phyloP scores from a whole-genome alignment of 2,888 invertebrate species.

The Criorhina ranunculi region DNA sequence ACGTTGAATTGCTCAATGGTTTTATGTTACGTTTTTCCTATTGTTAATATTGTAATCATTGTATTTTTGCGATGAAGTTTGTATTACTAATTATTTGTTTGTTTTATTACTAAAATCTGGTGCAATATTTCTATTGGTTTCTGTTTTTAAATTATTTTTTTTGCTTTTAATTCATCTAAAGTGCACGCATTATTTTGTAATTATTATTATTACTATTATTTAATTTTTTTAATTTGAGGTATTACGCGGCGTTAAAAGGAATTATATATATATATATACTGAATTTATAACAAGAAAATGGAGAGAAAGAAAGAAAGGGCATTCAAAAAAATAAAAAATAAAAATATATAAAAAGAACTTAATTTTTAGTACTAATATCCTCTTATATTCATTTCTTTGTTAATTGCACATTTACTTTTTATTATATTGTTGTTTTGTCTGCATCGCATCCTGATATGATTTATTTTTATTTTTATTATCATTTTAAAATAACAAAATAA shows the following conservation, averaged over 20 bases:
- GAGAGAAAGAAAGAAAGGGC: neutral
- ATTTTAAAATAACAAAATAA: conserved; percentile 57
- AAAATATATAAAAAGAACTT: neutral
- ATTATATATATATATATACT: conserved; percentile 18
- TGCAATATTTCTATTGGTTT: conserved; percentile 38
- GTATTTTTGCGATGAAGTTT: conserved; percentile 25
- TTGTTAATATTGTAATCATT: conserved; percentile 38
- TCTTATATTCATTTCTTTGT: conserved; percentile 28
- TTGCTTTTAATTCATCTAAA: conserved; percentile 1
- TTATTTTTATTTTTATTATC: conserved; percentile 44
- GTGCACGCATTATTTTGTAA: neutral
- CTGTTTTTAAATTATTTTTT: conserved; percentile 46
- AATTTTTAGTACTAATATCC: conserved; percentile 20
- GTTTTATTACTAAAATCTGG: conserved; percentile 27
- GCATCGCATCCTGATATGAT: conserved; percentile 69
- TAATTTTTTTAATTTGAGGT: conserved; percentile 66
- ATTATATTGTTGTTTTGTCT: conserved; percentile 22
- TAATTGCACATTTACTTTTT: conserved; percentile 11
- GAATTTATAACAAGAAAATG: neutral
- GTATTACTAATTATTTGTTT: conserved; percentile 11
- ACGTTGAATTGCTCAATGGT: conserved; percentile 61
- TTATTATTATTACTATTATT: conserved; percentile 22
- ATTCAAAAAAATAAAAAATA: neutral
- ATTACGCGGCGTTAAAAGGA: conserved; percentile 67
- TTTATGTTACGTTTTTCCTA: conserved; percentile 54